phyloP scores from a whole-genome alignment of 2,888 invertebrate species.

The Onchidella celtica region DNA sequence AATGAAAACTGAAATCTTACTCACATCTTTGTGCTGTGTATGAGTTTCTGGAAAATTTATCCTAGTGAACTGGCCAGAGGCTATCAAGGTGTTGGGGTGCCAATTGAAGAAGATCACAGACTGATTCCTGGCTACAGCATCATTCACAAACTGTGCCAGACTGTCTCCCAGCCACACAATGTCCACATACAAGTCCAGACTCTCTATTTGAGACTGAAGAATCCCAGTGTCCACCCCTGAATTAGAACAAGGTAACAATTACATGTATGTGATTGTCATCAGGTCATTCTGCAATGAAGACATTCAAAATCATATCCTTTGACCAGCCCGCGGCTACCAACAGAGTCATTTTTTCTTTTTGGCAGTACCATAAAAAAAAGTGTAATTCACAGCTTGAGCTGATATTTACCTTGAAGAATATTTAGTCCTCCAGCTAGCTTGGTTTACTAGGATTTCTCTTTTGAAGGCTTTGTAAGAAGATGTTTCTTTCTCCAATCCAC shows the following conservation, averaged over 20 bases:
- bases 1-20: too few species aligned
- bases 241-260: constrained; percentile 42
- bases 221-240: constrained; percentile 72
- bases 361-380: neutral
- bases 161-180: constrained; percentile 87
- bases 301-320: too few species aligned
- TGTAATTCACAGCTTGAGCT: too few species aligned
- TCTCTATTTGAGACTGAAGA: constrained; percentile 82
- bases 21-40: constrained; percentile 55
- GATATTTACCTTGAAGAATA: too few species aligned
- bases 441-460: too few species aligned
- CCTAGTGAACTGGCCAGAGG: constrained; percentile 81
- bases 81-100: constrained; percentile 83
- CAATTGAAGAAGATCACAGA: constrained; percentile 85
- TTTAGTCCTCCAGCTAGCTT: too few species aligned
- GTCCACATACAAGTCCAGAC: constrained; percentile 84
- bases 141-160: constrained; percentile 80
- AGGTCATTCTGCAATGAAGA: too few species aligned
- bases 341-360: too few species aligned
- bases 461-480: too few species aligned
- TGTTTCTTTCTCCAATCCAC: too few species aligned
- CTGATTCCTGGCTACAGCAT: constrained; percentile 63
- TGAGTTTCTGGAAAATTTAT: constrained; percentile 86
- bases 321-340: too few species aligned
- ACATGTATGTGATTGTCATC: too few species aligned